A percentile compares a stretch with the other conserved stretches of the same genome.
phyloP scores from a whole-genome alignment of 2,797 vertebrate genomes.

The Ciconia nigra region DNA sequence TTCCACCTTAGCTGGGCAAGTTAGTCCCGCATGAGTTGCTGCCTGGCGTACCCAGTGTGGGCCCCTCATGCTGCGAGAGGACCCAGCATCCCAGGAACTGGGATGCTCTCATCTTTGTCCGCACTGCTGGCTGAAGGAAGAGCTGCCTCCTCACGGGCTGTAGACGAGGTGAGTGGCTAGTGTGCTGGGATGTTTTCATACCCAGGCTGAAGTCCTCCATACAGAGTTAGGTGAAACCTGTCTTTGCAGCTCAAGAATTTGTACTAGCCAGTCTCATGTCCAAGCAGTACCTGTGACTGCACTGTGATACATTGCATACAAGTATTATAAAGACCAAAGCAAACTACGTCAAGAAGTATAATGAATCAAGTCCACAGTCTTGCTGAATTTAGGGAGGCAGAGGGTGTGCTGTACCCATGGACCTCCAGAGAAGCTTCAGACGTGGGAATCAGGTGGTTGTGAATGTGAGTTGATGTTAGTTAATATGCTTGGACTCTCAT shows the following conservation, averaged over 20 bases:
- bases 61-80: neutral
- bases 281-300: neutral
- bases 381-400: neutral
- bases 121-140: neutral
- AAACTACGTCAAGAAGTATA: neutral
- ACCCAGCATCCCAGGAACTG: neutral
- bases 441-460: neutral
- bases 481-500: neutral
- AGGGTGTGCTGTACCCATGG: fast-evolving
- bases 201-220: neutral
- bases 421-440: neutral
- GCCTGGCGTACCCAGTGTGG: fast-evolving
- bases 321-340: neutral
- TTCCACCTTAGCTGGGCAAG: neutral
- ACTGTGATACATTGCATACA: neutral
- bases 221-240: neutral
- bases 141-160: neutral
- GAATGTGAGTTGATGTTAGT: neutral
- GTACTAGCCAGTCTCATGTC: neutral
- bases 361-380: neutral
- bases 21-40: neutral
- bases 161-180: neutral
- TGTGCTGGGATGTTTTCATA: neutral
- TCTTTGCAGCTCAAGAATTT: neutral
- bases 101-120: neutral